Conservation (phyloP, 2,888 invertebrate genomes). For the Apamea monoglypha region DNA sequence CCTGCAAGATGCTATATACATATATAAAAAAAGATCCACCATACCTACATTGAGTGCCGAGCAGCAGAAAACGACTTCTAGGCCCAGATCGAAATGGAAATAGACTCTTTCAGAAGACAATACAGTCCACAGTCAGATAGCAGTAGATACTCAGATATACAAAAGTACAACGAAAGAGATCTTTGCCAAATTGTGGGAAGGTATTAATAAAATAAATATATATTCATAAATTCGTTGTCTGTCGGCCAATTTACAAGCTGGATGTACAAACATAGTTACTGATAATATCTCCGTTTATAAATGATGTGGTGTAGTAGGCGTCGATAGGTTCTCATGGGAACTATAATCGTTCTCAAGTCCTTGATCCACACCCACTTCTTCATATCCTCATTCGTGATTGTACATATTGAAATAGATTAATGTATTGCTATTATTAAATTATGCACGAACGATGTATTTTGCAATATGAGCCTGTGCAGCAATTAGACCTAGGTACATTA, state of each 20-base stretch:
- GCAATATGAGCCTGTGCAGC: not conserved
- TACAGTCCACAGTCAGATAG: not conserved
- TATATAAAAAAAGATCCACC: not conserved
- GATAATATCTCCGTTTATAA: slow-evolving; percentile 48
- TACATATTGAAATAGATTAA: slow-evolving; percentile 22
- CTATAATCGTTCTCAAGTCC: slow-evolving; percentile 57
- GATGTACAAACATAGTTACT: slow-evolving; percentile 26
- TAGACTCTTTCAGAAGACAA: not conserved
- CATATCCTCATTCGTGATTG: slow-evolving; percentile 55
- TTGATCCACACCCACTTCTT: slow-evolving; percentile 61
- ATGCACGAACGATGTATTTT: slow-evolving; percentile 4
- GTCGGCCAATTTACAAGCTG: slow-evolving; percentile 2
- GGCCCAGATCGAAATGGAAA: not conserved
- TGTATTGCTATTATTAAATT: slow-evolving; percentile 19
- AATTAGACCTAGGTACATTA: slow-evolving; percentile 6
- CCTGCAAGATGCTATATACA: not conserved
- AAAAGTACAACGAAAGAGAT: not conserved
- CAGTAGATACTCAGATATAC: not conserved
- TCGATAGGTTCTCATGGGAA: slow-evolving; percentile 63
- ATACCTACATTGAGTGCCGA: not conserved
- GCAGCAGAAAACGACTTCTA: not conserved
- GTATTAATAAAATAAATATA: not conserved
- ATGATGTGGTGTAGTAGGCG: slow-evolving; percentile 58
- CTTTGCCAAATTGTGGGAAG: not conserved
- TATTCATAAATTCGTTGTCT: not conserved